phyloP scores from a whole-genome alignment of 1,140 invertebrate genomes.

The Monochamus saltuarius region DNA sequence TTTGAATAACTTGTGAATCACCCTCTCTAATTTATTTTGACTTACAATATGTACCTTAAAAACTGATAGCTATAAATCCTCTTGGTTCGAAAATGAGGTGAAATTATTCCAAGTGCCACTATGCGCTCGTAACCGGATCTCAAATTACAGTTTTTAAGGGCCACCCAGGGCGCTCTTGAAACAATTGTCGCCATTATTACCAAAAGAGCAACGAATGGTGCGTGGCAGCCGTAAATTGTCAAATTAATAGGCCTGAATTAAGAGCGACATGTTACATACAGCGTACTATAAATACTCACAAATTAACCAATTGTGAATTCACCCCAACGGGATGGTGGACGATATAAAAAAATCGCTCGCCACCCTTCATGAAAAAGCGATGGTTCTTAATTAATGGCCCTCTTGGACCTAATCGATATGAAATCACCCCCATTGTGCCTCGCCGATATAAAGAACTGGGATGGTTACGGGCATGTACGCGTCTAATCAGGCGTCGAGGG shows the following conservation, averaged over 20 bases:
- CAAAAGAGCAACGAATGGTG: background rate
- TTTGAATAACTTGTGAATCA: too few species aligned
- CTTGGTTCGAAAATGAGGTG: too few species aligned
- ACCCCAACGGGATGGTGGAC: background rate
- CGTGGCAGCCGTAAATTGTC: background rate
- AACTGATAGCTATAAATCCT: too few species aligned
- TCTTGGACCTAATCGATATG: conserved; percentile 1
- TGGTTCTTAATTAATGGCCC: conserved; percentile 4
- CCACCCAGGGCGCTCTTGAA: background rate
- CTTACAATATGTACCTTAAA: too few species aligned
- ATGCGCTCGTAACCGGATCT: too few species aligned
- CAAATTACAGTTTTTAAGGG: background rate
- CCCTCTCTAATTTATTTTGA: too few species aligned
- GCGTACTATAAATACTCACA: conserved; percentile 5
- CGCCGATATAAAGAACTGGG: too few species aligned
- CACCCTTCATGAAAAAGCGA: background rate
- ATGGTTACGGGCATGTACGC: too few species aligned
- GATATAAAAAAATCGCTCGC: background rate
- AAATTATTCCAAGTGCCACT: too few species aligned
- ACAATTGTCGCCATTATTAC: background rate
- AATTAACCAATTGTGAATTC: conserved; percentile 2
- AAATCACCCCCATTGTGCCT: conserved; percentile 3
- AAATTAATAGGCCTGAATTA: conserved; percentile 3
- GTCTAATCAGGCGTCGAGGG: too few species aligned
- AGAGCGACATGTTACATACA: background rate